phyloP scores from a whole-genome alignment of 2,888 invertebrate species.

The Acleris emargana region DNA sequence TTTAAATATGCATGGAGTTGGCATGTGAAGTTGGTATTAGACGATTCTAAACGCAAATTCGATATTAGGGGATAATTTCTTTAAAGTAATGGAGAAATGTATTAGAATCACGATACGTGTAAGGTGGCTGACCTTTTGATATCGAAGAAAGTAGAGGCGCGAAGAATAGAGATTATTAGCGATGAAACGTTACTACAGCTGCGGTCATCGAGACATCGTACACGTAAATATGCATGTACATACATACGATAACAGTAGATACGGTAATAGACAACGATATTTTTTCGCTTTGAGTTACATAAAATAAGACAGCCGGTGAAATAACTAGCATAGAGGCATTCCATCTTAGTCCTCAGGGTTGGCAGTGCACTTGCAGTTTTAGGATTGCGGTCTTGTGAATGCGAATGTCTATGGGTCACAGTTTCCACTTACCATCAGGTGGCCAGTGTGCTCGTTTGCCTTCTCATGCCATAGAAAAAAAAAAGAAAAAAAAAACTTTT shows the following conservation, averaged over 20 bases:
- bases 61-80: constrained; percentile 67
- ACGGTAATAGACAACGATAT: too few relatives aligned
- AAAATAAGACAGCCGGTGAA: too few relatives aligned
- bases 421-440: too few relatives aligned
- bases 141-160: constrained; percentile 16
- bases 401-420: too few relatives aligned
- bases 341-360: too few relatives aligned
- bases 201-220: not conserved
- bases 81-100: constrained; percentile 23
- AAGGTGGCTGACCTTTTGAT: constrained; percentile 26
- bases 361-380: too few relatives aligned
- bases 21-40: constrained; percentile 67
- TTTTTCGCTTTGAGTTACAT: too few relatives aligned
- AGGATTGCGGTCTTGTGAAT: too few relatives aligned
- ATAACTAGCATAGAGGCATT: too few relatives aligned
- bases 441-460: too few relatives aligned
- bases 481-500: too few relatives aligned
- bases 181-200: constrained; percentile 58
- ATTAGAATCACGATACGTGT: constrained; percentile 24
- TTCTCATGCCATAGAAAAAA: too few relatives aligned
- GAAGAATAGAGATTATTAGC: constrained; percentile 5
- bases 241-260: not conserved
- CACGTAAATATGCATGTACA: not conserved
- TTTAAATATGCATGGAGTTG: constrained; percentile 56
- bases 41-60: constrained; percentile 65